Percentiles rank a stretch among this genome's conserved stretches.
phyloP scores from a whole-genome alignment of 2,797 vertebrate genomes.

The Danio jaintianensis region DNA sequence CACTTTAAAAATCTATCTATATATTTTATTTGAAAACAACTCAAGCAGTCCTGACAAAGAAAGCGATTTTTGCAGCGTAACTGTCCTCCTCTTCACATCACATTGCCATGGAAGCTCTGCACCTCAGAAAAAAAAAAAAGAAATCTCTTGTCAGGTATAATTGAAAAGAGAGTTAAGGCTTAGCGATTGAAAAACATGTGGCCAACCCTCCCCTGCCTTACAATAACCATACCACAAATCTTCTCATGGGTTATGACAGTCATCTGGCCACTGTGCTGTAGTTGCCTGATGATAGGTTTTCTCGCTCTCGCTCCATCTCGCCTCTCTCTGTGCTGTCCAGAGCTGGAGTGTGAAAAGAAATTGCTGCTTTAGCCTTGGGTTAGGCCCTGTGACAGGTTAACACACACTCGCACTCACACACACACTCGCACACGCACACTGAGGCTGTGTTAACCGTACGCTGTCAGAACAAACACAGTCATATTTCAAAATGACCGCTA shows the following conservation, averaged over 20 bases:
- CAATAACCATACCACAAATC: conserved; percentile 50
- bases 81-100: background rate
- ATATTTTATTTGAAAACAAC: background rate
- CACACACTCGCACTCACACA: conserved; percentile 15
- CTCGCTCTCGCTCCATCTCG: conserved; percentile 1
- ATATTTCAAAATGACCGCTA: conserved; percentile 55
- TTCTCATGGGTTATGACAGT: conserved; percentile 46
- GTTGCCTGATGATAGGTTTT: conserved; percentile 40
- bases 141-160: conserved; percentile 46
- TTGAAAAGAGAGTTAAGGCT: conserved; percentile 41
- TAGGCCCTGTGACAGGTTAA: conserved; percentile 56
- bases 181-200: conserved; percentile 38
- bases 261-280: conserved; percentile 35
- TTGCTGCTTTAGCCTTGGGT: conserved; percentile 62
- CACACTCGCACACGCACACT: conserved; percentile 28
- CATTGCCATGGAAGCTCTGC: conserved; percentile 19
- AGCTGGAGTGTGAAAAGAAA: conserved; percentile 57
- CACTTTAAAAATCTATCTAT: background rate
- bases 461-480: conserved; percentile 57
- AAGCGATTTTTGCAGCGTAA: background rate
- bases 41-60: background rate
- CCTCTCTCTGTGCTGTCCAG: conserved; percentile 28
- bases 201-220: conserved; percentile 35
- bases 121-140: conserved; percentile 22
- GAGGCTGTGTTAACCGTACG: conserved; percentile 51